phyloP scores from a whole-genome alignment of 2,113 vertebrate genomes.

The Notothenia coriiceps region DNA sequence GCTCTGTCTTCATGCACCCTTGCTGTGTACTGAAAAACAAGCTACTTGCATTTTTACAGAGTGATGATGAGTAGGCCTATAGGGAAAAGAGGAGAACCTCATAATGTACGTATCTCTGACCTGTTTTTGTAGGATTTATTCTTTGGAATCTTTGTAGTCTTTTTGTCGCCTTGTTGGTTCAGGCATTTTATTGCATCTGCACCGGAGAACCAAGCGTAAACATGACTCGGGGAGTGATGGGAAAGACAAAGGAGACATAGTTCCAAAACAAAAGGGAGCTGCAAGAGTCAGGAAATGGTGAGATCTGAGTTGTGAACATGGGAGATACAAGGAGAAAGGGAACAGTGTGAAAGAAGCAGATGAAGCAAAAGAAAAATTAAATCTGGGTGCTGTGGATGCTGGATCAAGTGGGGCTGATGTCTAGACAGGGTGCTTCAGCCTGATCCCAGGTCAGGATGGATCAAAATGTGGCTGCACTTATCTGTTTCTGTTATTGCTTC shows the following conservation, averaged over 20 bases:
- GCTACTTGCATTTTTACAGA: constrained; percentile 16
- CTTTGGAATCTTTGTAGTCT: constrained; percentile 41
- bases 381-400: constrained; percentile 12
- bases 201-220: constrained; percentile 36
- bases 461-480: constrained; percentile 22
- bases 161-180: constrained; percentile 35
- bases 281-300: constrained; percentile 21
- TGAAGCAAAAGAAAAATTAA: constrained; percentile 22
- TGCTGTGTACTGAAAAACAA: constrained; percentile 9
- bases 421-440: constrained; percentile 72
- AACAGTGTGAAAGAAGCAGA: constrained; percentile 16
- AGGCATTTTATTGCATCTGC: constrained; percentile 35
- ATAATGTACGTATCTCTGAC: constrained; percentile 52
- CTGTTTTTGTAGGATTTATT: constrained; percentile 47
- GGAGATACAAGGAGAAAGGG: constrained; percentile 3
- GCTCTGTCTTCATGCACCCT: constrained; percentile 31
- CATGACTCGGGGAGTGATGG: constrained; percentile 28
- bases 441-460: constrained; percentile 65
- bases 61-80: not conserved
- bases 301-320: constrained; percentile 26
- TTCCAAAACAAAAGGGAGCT: constrained; percentile 40
- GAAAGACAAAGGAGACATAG: constrained; percentile 12
- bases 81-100: constrained; percentile 17
- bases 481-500: constrained; percentile 39
- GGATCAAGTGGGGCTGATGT: constrained; percentile 56